Percentiles rank a stretch among this genome's conserved stretches.
These are phyloP conservation scores for Doryteuthis pealeii DNA, from an alignment of 1,140 invertebrate genomes.

Conservation along the genomic window DNA sequence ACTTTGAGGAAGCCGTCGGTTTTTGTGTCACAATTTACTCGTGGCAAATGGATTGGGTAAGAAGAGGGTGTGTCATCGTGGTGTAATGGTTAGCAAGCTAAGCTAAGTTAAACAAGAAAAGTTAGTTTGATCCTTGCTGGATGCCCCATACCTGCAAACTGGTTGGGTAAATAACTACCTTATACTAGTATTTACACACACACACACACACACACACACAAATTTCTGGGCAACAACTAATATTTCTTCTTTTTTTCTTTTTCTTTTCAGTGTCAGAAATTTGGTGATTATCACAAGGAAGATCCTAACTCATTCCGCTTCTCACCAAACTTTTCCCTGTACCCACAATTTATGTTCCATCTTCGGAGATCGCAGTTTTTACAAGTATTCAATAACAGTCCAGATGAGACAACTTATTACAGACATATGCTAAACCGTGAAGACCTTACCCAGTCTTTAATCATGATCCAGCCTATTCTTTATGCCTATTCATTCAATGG, in stretches of 20 bases:
- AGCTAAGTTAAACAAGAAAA: too few relatives aligned
- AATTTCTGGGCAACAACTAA: too few relatives aligned
- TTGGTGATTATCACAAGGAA: slow-evolving; percentile 97
- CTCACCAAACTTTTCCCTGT: slow-evolving; percentile 94
- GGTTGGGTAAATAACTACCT: too few relatives aligned
- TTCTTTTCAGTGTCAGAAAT: slow-evolving; percentile 90
- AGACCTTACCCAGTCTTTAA: slow-evolving; percentile 94
- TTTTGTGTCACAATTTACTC: too few relatives aligned
- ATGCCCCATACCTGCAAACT: too few relatives aligned
- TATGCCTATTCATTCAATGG: slow-evolving; percentile 98
- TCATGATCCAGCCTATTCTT: slow-evolving; percentile 99
- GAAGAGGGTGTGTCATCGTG: too few relatives aligned
- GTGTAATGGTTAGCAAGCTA: too few relatives aligned
- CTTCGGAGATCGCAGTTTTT: slow-evolving; percentile 96
- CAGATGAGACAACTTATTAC: slow-evolving; percentile 99
- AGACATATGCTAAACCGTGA: slow-evolving; percentile 94
- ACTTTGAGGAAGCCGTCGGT: too few relatives aligned
- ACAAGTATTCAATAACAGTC: slow-evolving; percentile 99
- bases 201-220: too few relatives aligned
- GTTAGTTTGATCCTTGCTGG: too few relatives aligned
- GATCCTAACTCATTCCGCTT: slow-evolving; percentile 95
- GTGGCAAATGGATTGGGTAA: too few relatives aligned
- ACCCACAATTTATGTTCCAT: slow-evolving; percentile 99
- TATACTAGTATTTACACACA: too few relatives aligned
- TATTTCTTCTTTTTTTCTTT: neutral